Evolutionary conservation across 2,113 vertebrate species (phyloP), one percentile per base, ranked within the genome.

Genomic region (Dipodomys stephensi): DNA sequence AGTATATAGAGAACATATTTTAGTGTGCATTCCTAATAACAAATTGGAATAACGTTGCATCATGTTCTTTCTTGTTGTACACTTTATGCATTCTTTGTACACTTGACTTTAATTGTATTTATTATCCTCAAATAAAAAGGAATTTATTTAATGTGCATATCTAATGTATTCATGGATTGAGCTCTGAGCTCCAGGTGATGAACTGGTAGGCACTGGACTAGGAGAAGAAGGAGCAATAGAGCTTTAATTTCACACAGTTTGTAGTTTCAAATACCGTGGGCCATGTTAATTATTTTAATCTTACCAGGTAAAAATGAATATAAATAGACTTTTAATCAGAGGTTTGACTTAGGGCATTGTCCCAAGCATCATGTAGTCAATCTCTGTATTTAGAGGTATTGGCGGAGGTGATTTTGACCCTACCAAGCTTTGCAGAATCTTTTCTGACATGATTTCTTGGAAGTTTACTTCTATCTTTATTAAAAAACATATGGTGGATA

Each of bases 401-500:
- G 28, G 27, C 3, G 7, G 32, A 13, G 8, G 6, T 30, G 0
- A 0, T 90, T 87, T 89, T 20, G 60, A 90, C 23, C 87, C 15
- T 53, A 18, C 32, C 80, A 81, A 69, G 28, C 23, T 81, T 64
- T 92, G 44, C 7, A 53, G 23, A 46, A 6, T 78, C 30, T 69
- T 39, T 80, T 87, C 6, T 3, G 11, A 23, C 80, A 20, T 90
- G 64, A 92, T 83, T 92, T 93, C 15, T 23, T 88, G 32, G 60
- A 92, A 77, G 22, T 46, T 28, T 81, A 72, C 39, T 77, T 87
- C 30, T 81, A 7, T 68, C n/a, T 87, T 76, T 92, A 84, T 62
- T 87, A 89, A 88, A 80, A 91, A 85, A 71, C n/a, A 79, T 46
- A 72, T 68, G 65, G 22, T 86, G 12, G 11, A 35, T 44, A 28